These are phyloP conservation scores for Scaptomyza pallida DNA, from an alignment of 1,140 invertebrate species.

Conservation along the genomic window DNA sequence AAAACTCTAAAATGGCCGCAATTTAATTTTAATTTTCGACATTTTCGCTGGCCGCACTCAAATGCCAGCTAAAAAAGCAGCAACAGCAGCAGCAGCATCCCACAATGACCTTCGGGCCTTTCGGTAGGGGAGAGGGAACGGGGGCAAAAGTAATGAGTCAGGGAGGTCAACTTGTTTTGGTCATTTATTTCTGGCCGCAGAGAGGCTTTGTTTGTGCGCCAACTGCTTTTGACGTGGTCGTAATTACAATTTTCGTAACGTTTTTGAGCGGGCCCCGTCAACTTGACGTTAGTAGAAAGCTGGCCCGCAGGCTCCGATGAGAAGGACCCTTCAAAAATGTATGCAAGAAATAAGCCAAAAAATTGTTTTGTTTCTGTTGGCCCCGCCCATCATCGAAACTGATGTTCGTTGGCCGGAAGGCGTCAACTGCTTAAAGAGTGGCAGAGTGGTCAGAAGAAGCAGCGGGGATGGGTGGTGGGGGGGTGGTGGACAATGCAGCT, in stretches of 20 bases:
- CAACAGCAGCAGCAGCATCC: neutral
- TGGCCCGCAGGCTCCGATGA: neutral
- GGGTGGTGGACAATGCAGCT: no score
- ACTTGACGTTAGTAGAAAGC: constrained; percentile 43
- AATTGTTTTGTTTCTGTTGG: neutral
- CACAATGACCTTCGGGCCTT: constrained; percentile 22
- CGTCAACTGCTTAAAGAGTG: constrained; percentile 4
- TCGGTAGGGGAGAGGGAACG: neutral
- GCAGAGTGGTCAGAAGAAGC: neutral
- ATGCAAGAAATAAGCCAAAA: constrained; percentile 15
- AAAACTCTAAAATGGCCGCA: constrained; percentile 52
- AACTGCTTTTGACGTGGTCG: constrained; percentile 72
- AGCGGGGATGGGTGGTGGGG: constrained; percentile 1
- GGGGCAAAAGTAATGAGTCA: neutral
- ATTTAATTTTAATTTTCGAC: constrained; percentile 71
- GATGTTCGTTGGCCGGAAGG: constrained; percentile 28
- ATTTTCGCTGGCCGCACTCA: constrained; percentile 24
- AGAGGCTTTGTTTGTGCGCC: constrained; percentile 55
- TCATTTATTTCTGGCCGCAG: constrained; percentile 67
- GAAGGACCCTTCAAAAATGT: constrained; percentile 10
- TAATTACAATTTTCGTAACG: constrained; percentile 71
- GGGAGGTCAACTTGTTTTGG: constrained; percentile 45
- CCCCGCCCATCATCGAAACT: constrained; percentile 12
- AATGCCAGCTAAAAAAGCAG: constrained; percentile 15
- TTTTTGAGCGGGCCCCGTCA: constrained; percentile 52